Base-by-base conservation (phyloP, 2,888 invertebrate genomes). In the Protophormia terraenovae region DNA sequence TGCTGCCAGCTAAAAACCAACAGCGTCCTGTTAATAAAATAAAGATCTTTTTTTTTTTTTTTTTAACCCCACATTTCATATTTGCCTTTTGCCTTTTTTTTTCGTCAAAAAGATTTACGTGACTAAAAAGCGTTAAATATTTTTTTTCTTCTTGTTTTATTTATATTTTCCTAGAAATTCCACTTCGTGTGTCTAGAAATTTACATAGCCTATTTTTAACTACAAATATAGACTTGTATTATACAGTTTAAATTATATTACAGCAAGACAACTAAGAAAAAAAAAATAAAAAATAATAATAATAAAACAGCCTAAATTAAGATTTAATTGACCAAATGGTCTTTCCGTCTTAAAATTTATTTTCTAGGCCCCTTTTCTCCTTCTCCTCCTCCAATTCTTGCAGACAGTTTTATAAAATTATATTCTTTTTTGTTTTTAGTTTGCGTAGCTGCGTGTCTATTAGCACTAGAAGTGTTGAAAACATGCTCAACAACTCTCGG, bases 401-500 rank as follows among this genome's bases (percentile, higher is more conserved):
- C 58, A n/a, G 29, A 38, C 10, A 27, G 16, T 0, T 22, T 50
- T 32, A 67, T 32, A 41, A 41, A 62, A 62, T 41, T 47, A 16
- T 19, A 14, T 8, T 19, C 58, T 32, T 32, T 55, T 55, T 5
- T 16, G 16, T 24, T 32, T 2, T 12, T 0, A 7, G 14, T 14
- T 24, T 64, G 14, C 6, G 24, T n/a, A n/a, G 45, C 19, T 78
- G 79, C 79, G 69, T 84, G 84, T 58, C 27, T 38, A 84, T 1
- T 10, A 47, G 38, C 62, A 73, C 32, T 35, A 58, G 38, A 58
- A 47, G 38, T 69, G 69, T 50, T 58, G 27, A 62, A 69, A 67
- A 14, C 41, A 2, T 35, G 3, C 6, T 6, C 29, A 16, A 29
- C 29, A 29, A 14, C 5, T 38, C 29, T 1, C 16, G 5, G 16